Evolutionary conservation across 1,140 invertebrate species (phyloP).

Genomic region (Thalassaphorura encarpata): DNA sequence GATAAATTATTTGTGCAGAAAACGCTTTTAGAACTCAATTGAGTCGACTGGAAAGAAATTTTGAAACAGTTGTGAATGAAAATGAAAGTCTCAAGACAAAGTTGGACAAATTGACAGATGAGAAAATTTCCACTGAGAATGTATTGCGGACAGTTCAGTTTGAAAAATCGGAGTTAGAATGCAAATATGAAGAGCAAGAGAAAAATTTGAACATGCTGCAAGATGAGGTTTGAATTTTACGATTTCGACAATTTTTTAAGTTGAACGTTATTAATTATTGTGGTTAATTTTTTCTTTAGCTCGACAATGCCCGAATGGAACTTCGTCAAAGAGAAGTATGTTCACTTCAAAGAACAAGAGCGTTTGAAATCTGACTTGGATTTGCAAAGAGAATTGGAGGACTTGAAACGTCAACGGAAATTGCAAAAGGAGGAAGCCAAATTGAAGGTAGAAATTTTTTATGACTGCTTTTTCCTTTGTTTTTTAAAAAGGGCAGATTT

Average conservation of each 20-base stretch:
- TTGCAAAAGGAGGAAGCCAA: conserved; percentile 24
- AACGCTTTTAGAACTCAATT: conserved; percentile 53
- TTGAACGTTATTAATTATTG: conserved; percentile 34
- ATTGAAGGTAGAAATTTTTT: conserved; percentile 20
- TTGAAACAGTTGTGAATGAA: conserved; percentile 51
- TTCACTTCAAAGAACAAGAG: conserved; percentile 27
- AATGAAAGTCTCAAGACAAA: conserved; percentile 49
- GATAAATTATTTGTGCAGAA: conserved; percentile 39
- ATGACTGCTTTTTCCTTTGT: no score
- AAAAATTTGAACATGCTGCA: conserved; percentile 40
- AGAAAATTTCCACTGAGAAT: conserved; percentile 35
- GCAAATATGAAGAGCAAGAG: conserved; percentile 37
- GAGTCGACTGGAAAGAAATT: conserved; percentile 55
- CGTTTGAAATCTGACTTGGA: conserved; percentile 21
- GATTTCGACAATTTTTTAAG: conserved; percentile 44
- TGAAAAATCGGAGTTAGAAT: conserved; percentile 19
- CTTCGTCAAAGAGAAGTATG: conserved; percentile 55
- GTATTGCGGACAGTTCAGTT: conserved; percentile 42
- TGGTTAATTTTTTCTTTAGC: conserved; percentile 4
- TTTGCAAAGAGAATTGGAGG: conserved; percentile 21
- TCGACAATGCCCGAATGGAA: conserved; percentile 34
- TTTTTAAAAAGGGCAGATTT: background rate
- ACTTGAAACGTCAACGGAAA: conserved; percentile 12
- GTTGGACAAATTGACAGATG: conserved; percentile 50
- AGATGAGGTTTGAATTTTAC: conserved; percentile 43